Conservation (phyloP, 2,797 vertebrate species). For the Monodelphis domestica region DNA sequence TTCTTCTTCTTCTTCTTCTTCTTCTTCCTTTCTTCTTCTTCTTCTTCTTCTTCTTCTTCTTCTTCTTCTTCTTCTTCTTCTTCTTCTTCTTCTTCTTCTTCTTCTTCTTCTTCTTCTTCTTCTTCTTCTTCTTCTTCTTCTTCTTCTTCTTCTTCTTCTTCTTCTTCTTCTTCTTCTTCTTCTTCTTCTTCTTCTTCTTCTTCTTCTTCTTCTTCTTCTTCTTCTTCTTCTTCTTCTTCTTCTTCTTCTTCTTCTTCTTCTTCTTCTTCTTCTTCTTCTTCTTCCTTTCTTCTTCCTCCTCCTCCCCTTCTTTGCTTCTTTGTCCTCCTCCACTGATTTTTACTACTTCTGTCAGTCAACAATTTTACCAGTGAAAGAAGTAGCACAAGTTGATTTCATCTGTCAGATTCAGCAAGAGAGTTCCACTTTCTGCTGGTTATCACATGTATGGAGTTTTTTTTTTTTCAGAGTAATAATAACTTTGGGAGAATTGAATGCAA, state of each 20-base stretch:
- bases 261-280: no score
- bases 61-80: background rate
- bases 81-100: no score
- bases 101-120: background rate
- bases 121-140: no score
- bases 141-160: no score
- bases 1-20: no score
- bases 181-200: no score
- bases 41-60: no score
- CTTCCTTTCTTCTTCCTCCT: background rate
- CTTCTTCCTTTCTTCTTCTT: no score
- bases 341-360: background rate
- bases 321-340: background rate
- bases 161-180: no score
- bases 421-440: background rate
- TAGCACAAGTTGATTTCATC: background rate
- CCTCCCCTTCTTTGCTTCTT: background rate
- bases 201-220: no score
- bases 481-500: background rate
- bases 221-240: background rate
- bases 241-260: no score
- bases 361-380: background rate
- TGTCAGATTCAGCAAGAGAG: background rate
- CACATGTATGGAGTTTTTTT: background rate
- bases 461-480: background rate